Evolutionary conservation across 2,113 vertebrate genomes (phyloP).

Genomic region (Psilopogon haemacephalus): DNA sequence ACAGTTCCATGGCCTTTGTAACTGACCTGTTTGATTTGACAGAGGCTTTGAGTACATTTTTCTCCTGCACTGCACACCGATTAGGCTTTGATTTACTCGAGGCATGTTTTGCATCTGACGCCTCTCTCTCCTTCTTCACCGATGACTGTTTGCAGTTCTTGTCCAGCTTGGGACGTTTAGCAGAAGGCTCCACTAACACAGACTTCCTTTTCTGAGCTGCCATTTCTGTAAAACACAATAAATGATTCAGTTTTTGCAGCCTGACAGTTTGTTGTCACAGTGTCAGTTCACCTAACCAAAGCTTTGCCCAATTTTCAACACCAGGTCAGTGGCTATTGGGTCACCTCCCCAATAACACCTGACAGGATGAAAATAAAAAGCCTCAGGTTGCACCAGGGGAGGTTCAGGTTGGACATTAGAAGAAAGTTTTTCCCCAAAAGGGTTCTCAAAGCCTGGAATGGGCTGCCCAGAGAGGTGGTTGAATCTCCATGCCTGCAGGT

Average conservation of each 20-base stretch:
- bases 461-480: too few relatives aligned
- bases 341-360: too few relatives aligned
- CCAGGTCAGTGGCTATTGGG: background rate
- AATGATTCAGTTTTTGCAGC: conserved; percentile 21
- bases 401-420: too few relatives aligned
- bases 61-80: conserved; percentile 66
- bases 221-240: conserved; percentile 77
- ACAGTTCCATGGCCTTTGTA: conserved; percentile 53
- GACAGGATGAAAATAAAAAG: too few relatives aligned
- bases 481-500: too few relatives aligned
- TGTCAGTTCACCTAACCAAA: background rate
- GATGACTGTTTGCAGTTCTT: conserved; percentile 62
- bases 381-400: too few relatives aligned
- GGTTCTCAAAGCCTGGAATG: too few relatives aligned
- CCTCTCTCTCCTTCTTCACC: conserved; percentile 68
- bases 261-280: background rate
- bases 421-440: too few relatives aligned
- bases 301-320: background rate
- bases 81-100: conserved; percentile 68
- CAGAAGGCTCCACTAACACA: conserved; percentile 69
- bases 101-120: conserved; percentile 70
- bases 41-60: conserved; percentile 68
- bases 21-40: conserved; percentile 71
- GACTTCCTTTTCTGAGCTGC: conserved; percentile 79
- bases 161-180: conserved; percentile 75